phyloP scores from a whole-genome alignment of 2,888 invertebrate genomes.

The Pachycephus smyrnensis region DNA sequence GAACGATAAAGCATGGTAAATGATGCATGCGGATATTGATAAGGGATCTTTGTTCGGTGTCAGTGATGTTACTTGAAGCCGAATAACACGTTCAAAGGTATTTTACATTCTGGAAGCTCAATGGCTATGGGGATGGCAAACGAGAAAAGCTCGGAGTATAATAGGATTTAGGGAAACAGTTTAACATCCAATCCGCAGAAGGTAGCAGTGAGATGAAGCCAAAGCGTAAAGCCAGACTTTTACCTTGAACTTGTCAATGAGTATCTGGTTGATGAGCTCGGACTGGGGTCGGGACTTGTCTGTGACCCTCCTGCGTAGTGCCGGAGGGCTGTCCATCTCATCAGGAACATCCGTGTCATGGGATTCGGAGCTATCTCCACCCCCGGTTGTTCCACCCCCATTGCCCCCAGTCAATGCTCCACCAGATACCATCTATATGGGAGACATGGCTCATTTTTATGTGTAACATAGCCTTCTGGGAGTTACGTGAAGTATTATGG shows the following conservation, averaged over 20 bases:
- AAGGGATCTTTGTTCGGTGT: not conserved
- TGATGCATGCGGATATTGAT: not conserved
- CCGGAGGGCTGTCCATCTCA: constrained; percentile 71
- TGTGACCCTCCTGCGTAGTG: constrained; percentile 67
- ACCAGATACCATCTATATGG: constrained; percentile 69
- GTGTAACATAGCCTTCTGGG: not conserved
- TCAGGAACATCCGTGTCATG: constrained; percentile 71
- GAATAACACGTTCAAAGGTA: not conserved
- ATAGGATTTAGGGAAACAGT: not conserved
- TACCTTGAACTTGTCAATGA: constrained; percentile 73
- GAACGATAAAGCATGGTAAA: not conserved
- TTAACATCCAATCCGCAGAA: not conserved
- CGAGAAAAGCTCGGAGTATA: not conserved
- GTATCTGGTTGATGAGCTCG: constrained; percentile 72
- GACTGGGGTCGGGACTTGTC: constrained; percentile 70
- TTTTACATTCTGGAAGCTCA: not conserved
- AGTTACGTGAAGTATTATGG: not conserved
- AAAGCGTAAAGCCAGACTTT: constrained; percentile 30
- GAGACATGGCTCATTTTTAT: constrained; percentile 23
- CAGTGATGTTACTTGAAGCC: not conserved
- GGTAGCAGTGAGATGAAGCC: not conserved
- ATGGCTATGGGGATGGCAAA: not conserved
- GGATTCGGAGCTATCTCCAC: constrained; percentile 72
- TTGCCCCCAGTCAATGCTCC: constrained; percentile 62
- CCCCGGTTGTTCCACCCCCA: constrained; percentile 63